Evolutionary conservation across 2,888 invertebrate species (phyloP).

Genomic region (Drosophila neonasuta): DNA sequence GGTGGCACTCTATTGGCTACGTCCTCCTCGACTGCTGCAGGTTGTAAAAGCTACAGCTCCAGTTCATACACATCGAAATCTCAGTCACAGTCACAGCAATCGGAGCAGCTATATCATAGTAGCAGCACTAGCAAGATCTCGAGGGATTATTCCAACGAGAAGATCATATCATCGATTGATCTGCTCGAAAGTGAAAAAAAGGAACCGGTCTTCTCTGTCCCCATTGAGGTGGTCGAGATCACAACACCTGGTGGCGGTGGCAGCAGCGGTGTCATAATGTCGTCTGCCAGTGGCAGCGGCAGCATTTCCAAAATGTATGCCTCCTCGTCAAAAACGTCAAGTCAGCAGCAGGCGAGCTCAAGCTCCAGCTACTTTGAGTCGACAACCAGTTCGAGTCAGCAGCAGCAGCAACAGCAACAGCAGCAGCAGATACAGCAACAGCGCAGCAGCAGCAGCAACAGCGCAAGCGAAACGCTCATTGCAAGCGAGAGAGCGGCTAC

Average conservation of each 20-base stretch:
- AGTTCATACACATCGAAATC: constrained; percentile 57
- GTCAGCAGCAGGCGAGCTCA: constrained; percentile 52
- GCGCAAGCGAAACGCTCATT: constrained; percentile 65
- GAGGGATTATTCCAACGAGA: constrained; percentile 69
- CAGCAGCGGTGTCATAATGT: constrained; percentile 29
- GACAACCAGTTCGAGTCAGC: constrained; percentile 67
- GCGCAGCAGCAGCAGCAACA: constrained; percentile 20
- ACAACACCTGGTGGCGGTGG: constrained; percentile 43
- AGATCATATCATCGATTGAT: constrained; percentile 79
- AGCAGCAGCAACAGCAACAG: constrained; percentile 9
- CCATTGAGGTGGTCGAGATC: constrained; percentile 78
- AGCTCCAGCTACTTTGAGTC: constrained; percentile 64
- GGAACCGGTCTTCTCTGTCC: constrained; percentile 79
- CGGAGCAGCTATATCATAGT: constrained; percentile 48
- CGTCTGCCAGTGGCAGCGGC: constrained; percentile 58
- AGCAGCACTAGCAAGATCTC: constrained; percentile 62
- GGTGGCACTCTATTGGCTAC: constrained; percentile 18
- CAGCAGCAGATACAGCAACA: neutral
- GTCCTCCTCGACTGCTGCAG: constrained; percentile 32
- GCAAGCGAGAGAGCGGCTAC: constrained; percentile 70
- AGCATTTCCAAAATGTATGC: constrained; percentile 68
- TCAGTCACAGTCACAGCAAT: constrained; percentile 53
- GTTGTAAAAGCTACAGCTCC: constrained; percentile 51
- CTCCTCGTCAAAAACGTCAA: constrained; percentile 57
- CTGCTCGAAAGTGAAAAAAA: constrained; percentile 76